Conservation (phyloP, 2,888 invertebrate genomes). For the Scrobipalpa atriplicella region DNA sequence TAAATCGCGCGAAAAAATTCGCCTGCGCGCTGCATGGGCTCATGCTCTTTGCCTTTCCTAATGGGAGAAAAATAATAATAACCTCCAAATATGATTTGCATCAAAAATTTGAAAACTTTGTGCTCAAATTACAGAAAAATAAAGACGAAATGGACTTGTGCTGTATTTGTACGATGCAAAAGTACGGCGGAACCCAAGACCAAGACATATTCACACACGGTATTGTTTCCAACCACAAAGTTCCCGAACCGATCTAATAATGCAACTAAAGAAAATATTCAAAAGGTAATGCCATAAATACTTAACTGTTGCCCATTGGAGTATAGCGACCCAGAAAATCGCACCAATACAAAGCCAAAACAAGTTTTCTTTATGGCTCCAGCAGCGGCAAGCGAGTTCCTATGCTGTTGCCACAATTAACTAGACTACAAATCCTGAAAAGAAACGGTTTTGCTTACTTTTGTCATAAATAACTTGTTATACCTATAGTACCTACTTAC, state of each 20-base stretch:
- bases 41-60: not conserved
- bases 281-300: constrained; percentile 55
- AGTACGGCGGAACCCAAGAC: constrained; percentile 64
- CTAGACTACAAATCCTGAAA: no score
- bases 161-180: constrained; percentile 51
- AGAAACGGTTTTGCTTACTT: no score
- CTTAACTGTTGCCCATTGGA: not conserved
- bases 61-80: constrained; percentile 33
- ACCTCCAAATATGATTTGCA: constrained; percentile 60
- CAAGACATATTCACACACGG: constrained; percentile 73
- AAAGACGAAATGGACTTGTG: constrained; percentile 52
- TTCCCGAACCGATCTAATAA: constrained; percentile 65
- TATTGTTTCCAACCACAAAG: constrained; percentile 70
- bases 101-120: constrained; percentile 50
- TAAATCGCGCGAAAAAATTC: no score
- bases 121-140: constrained; percentile 52
- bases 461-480: no score
- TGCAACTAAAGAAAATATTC: constrained; percentile 64
- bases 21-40: not conserved
- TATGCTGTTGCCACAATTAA: not conserved
- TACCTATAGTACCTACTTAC: not conserved
- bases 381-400: no score
- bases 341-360: no score
- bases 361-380: no score
- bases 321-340: no score